These are phyloP conservation scores for Sebastes trivittatus DNA, from an alignment of 2,797 vertebrate genomes.

Conservation along the genomic window DNA sequence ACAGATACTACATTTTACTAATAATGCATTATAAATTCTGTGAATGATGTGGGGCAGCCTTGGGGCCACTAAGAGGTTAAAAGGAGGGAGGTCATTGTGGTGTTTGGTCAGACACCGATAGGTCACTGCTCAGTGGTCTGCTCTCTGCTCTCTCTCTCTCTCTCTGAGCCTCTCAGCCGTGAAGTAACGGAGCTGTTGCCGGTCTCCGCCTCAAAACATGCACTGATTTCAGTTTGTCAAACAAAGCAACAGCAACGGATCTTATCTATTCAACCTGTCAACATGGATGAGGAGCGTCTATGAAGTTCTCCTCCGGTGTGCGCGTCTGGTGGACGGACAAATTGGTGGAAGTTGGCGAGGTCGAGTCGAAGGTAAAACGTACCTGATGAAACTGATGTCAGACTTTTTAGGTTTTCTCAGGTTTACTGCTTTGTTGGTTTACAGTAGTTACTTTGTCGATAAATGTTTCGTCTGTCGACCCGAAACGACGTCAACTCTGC, in stretches of 20 bases:
- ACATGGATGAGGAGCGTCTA: not conserved
- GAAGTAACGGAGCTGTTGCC: constrained; percentile 30
- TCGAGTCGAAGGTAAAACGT: constrained; percentile 53
- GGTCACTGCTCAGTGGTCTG: constrained; percentile 79
- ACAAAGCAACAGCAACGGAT: not conserved
- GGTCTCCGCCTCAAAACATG: constrained; percentile 68
- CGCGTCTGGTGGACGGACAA: not conserved
- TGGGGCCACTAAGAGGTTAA: constrained; percentile 71
- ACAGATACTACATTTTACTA: not conserved
- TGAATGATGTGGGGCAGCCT: not conserved
- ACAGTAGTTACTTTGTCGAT: not conserved
- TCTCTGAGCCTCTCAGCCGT: constrained; percentile 64
- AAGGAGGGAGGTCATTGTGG: constrained; percentile 57
- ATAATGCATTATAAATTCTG: not conserved
- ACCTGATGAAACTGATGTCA: not conserved
- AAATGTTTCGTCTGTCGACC: not conserved
- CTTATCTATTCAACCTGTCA: not conserved
- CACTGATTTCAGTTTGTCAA: constrained; percentile 52
- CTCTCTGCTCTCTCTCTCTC: constrained; percentile 62
- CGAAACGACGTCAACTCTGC: not conserved
- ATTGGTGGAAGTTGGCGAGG: constrained; percentile 20
- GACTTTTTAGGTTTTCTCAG: not conserved
- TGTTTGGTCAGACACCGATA: constrained; percentile 72
- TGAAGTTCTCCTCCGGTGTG: not conserved
- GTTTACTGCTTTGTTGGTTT: not conserved